Conservation (phyloP, 2,888 invertebrate species). For the Clunio marinus region DNA sequence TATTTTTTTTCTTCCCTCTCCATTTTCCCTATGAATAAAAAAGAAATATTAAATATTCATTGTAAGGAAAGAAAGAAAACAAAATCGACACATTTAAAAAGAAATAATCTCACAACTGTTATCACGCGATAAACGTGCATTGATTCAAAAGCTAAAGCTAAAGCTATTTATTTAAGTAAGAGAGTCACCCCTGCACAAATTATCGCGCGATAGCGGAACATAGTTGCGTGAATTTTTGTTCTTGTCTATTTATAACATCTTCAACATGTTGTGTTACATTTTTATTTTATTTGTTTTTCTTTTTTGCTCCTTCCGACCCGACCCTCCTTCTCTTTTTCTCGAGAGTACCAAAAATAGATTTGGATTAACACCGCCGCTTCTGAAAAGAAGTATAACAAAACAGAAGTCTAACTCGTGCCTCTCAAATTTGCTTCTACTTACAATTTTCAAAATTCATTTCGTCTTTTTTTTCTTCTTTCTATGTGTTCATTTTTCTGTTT, state of each 20-base stretch:
- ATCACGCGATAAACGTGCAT: not conserved
- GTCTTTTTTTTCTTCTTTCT: not conserved
- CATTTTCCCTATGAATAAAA: no score
- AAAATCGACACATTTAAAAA: not conserved
- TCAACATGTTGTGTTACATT: conserved; percentile 6
- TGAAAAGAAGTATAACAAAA: not conserved
- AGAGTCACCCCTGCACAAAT: no score
- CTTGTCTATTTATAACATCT: not conserved
- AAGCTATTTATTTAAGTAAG: no score
- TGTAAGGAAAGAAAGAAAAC: not conserved
- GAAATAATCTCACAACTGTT: no score
- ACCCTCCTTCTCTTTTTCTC: no score
- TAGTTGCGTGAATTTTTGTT: not conserved
- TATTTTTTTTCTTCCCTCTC: no score
- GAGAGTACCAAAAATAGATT: not conserved
- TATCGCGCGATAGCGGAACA: not conserved
- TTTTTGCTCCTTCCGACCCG: no score
- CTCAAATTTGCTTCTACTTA: not conserved
- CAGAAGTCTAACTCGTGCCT: not conserved
- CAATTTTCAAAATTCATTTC: not conserved
- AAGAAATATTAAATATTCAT: not conserved
- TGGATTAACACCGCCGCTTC: not conserved
- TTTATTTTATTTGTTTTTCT: no score
- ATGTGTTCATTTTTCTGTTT: not conserved
- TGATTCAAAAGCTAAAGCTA: not conserved